phyloP scores from a whole-genome alignment of 1,140 invertebrate species.

The Diuraphis noxia region DNA sequence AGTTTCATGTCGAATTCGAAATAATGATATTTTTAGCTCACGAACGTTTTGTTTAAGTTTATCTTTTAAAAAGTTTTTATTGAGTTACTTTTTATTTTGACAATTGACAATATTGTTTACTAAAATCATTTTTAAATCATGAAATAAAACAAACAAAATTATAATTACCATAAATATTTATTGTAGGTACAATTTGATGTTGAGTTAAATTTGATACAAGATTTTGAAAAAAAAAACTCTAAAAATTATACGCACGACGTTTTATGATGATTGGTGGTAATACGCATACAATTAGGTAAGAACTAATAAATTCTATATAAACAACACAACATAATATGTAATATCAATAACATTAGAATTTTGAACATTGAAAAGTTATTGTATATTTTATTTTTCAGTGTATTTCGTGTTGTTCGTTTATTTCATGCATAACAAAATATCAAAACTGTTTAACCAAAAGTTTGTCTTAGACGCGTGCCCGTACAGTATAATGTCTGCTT shows the following conservation, averaged over 20 bases:
- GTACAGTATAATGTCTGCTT: background rate
- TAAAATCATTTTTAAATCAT: background rate
- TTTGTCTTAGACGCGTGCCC: background rate
- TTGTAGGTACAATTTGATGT: background rate
- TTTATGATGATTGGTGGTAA: background rate
- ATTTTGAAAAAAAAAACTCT: background rate
- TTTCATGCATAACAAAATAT: background rate
- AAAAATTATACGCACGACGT: background rate
- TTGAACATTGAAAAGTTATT: background rate
- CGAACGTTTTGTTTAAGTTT: background rate
- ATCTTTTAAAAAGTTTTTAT: constrained; percentile 4
- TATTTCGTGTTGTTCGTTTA: background rate
- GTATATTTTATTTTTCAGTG: background rate
- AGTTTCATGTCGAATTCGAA: background rate
- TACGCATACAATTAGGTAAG: background rate
- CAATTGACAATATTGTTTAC: background rate
- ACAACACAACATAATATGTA: background rate
- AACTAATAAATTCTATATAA: background rate
- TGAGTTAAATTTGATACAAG: no score
- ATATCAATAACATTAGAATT: no score
- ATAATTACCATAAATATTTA: background rate
- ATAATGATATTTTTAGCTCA: background rate
- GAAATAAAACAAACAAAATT: background rate
- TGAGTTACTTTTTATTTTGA: background rate
- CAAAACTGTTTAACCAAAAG: background rate